These are phyloP conservation scores for Apostichopus japonicus DNA, from an alignment of 35 echinoderm and acorn worm genomes.

Conservation along the genomic window DNA sequence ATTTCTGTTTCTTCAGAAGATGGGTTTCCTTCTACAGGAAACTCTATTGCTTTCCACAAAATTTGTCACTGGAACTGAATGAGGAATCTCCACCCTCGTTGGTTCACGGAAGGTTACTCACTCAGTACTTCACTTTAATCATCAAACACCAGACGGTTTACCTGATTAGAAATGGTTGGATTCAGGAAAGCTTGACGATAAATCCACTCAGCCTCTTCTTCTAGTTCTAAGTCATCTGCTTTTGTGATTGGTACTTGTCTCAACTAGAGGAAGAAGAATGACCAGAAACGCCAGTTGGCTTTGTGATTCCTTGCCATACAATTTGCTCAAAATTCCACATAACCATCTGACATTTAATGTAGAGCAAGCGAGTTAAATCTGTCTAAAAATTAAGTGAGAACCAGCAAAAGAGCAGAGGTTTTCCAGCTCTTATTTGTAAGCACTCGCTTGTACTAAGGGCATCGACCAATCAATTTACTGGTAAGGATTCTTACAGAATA, in stretches of 20 bases:
- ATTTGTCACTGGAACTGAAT: background rate
- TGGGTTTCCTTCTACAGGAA: background rate
- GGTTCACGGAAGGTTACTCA: no score
- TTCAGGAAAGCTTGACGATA: slow-evolving; percentile 93
- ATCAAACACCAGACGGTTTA: background rate
- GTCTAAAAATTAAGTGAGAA: no score
- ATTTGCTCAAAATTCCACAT: background rate
- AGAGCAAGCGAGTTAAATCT: no score
- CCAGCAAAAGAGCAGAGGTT: no score
- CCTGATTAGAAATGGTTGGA: slow-evolving; percentile 90
- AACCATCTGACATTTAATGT: no score
- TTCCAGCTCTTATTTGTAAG: no score
- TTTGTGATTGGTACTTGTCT: slow-evolving; percentile 78
- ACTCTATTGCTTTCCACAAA: background rate
- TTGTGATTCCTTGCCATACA: background rate
- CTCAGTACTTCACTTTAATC: background rate
- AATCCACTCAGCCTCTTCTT: slow-evolving; percentile 97
- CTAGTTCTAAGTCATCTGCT: slow-evolving; percentile 85
- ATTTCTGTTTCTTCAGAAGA: background rate
- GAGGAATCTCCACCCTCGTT: no score
- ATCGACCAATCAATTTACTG: no score
- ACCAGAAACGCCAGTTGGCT: background rate
- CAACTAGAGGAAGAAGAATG: slow-evolving; percentile 57
- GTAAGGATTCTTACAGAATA: no score
- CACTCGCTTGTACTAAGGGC: no score